phyloP scores from a whole-genome alignment of 2,797 vertebrate genomes.

The Eleutherodactylus coqui region DNA sequence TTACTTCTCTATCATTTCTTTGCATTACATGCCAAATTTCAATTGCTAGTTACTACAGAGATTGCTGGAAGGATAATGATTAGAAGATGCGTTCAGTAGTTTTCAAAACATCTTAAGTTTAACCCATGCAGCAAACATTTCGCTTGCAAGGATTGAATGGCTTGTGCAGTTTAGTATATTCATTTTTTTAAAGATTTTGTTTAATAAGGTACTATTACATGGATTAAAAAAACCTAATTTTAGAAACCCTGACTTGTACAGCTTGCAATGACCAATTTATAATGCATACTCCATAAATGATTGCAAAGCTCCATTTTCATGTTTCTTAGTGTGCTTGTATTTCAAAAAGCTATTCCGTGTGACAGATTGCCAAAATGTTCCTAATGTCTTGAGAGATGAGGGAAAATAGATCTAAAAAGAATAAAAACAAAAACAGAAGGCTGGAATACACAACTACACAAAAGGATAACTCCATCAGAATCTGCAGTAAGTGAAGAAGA shows the following conservation, averaged over 20 bases:
- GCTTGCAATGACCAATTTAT: neutral
- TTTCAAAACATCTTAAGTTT: neutral
- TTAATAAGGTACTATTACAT: neutral
- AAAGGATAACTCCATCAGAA: neutral
- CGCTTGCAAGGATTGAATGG: neutral
- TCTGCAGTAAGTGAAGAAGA: neutral
- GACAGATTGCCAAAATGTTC: neutral
- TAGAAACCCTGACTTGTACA: neutral
- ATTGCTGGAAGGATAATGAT: constrained; percentile 6
- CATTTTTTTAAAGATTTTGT: neutral
- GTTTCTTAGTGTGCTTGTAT: neutral
- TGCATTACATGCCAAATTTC: constrained; percentile 1
- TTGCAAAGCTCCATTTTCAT: neutral
- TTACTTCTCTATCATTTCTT: constrained; percentile 6
- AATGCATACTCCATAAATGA: neutral
- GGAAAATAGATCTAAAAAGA: neutral
- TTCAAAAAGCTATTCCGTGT: neutral
- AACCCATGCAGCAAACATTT: neutral
- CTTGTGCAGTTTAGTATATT: neutral
- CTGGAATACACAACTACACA: neutral
- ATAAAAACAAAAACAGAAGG: neutral
- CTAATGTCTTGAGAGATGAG: neutral
- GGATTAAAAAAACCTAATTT: neutral
- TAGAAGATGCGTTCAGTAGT: neutral
- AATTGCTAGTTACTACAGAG: constrained; percentile 14